Conservation (phyloP, 2,797 vertebrate species). For the Pogonophryne albipinna region DNA sequence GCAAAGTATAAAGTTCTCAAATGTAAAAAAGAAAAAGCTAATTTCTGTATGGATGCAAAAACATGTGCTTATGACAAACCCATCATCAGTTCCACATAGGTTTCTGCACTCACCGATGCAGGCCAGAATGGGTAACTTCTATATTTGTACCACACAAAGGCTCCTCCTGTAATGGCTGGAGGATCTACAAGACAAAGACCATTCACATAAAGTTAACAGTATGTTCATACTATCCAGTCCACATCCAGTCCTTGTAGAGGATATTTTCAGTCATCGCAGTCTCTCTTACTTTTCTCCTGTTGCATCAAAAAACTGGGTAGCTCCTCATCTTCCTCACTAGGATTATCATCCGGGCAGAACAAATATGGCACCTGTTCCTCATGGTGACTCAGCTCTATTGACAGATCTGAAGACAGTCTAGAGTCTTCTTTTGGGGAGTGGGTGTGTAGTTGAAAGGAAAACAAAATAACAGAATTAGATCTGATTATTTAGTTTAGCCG, state of each 20-base stretch:
- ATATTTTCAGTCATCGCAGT: neutral
- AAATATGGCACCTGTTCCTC: slow-evolving; percentile 69
- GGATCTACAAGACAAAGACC: slow-evolving; percentile 80
- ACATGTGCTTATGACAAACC: neutral
- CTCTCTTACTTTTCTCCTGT: slow-evolving; percentile 77
- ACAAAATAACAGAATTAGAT: slow-evolving; percentile 36
- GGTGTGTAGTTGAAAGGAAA: neutral
- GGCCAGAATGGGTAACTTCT: slow-evolving; percentile 93
- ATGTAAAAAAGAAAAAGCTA: neutral
- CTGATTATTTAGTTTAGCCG: neutral
- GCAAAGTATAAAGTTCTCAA: too few species aligned
- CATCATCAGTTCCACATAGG: neutral
- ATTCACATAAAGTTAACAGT: slow-evolving; percentile 2
- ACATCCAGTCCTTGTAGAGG: neutral
- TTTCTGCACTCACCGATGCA: slow-evolving; percentile 87
- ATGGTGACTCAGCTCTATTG: slow-evolving; percentile 75
- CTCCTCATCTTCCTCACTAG: slow-evolving; percentile 86
- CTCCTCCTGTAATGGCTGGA: slow-evolving; percentile 85
- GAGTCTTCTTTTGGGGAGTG: slow-evolving; percentile 67
- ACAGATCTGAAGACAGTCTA: slow-evolving; percentile 79
- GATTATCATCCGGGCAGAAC: slow-evolving; percentile 61
- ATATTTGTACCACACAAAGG: slow-evolving; percentile 92
- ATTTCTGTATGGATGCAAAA: neutral
- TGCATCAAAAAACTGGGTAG: slow-evolving; percentile 87
- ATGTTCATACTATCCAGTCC: neutral